These are phyloP conservation scores for Eucera pruinosa DNA, from an alignment of 2,888 invertebrate species.

Conservation along the genomic window DNA sequence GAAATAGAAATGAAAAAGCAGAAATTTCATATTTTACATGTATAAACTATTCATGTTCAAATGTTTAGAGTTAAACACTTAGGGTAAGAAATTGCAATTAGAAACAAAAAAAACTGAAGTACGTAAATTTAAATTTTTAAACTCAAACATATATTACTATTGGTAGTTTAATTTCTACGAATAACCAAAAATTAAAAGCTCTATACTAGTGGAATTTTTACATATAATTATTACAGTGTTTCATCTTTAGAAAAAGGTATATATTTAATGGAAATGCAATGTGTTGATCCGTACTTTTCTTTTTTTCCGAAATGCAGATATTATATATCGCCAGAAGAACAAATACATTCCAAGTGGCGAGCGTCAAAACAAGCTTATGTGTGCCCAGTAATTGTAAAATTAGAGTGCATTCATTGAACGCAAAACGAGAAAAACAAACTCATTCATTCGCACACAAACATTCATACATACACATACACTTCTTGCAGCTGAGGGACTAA, in stretches of 20 bases:
- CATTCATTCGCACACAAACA: background rate
- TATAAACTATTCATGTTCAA: no score
- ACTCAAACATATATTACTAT: no score
- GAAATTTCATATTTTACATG: no score
- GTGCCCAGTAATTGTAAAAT: conserved; percentile 2
- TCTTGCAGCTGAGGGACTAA: conserved; percentile 13
- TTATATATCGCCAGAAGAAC: background rate
- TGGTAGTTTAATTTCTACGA: no score
- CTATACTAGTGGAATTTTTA: background rate
- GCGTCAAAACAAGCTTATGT: background rate
- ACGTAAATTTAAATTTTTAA: no score
- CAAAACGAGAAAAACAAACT: conserved; percentile 10
- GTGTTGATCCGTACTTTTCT: background rate
- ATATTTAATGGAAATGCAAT: no score
- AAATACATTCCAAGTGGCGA: background rate
- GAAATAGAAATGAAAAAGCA: no score
- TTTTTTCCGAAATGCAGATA: background rate
- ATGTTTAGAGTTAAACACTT: no score
- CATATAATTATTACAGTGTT: background rate
- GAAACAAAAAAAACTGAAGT: no score
- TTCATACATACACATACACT: background rate
- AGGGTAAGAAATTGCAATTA: no score
- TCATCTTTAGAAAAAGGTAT: background rate
- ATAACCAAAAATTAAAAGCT: background rate
- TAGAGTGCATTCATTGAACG: background rate